Percentiles rank a stretch among this genome's conserved stretches.
Conservation (phyloP, 2,888 invertebrate genomes). For the Prionchulus punctatus region DNA sequence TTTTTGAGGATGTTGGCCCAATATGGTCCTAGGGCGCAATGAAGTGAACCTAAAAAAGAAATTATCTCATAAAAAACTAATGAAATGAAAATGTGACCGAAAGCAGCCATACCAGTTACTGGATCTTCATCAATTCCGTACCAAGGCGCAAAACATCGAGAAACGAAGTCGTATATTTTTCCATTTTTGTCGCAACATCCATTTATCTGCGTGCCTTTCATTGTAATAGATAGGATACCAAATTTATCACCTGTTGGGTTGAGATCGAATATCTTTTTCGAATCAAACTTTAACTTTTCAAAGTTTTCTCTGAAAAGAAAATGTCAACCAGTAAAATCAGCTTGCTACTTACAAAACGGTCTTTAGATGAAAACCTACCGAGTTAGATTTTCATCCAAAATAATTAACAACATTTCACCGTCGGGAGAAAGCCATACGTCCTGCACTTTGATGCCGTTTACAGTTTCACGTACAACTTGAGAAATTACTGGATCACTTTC, state of each 20-base stretch:
- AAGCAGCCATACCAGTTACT: slow-evolving; percentile 38
- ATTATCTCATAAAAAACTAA: no score
- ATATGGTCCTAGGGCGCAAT: background rate
- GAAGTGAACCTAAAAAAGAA: background rate
- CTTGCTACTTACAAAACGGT: background rate
- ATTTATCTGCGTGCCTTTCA: slow-evolving; percentile 18
- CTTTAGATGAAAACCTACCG: slow-evolving; percentile 18
- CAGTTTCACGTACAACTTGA: no score
- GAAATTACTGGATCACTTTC: no score
- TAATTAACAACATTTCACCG: slow-evolving; percentile 17
- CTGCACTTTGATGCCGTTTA: no score
- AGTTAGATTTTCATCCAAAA: slow-evolving; percentile 18
- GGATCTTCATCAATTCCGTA: slow-evolving; percentile 36
- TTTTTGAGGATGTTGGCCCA: background rate
- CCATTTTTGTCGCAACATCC: slow-evolving; percentile 19
- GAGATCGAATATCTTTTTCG: slow-evolving; percentile 19
- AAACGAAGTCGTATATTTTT: slow-evolving; percentile 31
- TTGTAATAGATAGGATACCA: slow-evolving; percentile 25
- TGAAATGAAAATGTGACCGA: no score
- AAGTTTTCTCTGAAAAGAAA: slow-evolving; percentile 18
- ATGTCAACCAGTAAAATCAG: no score
- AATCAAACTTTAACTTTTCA: slow-evolving; percentile 21
- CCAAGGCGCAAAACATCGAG: slow-evolving; percentile 39
- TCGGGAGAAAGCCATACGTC: no score
- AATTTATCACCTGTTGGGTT: slow-evolving; percentile 22